phyloP scores from a whole-genome alignment of 1,140 invertebrate species.

The Chelonus insularis region DNA sequence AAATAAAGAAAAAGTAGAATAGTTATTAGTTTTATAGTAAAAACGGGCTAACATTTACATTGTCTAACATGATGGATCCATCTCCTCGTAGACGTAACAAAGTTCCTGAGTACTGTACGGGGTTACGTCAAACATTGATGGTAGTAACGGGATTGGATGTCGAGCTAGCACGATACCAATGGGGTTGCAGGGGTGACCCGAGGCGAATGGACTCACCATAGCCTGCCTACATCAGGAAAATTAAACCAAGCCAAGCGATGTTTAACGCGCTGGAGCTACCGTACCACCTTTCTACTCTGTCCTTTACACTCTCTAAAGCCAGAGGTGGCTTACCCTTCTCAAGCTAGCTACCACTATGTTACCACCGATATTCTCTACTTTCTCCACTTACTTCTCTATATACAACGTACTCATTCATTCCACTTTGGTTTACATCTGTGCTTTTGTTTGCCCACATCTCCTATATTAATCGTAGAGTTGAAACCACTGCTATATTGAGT shows the following conservation, averaged over 20 bases:
- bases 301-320: slow-evolving; percentile 33
- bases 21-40: too few species aligned
- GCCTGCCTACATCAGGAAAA: slow-evolving; percentile 60
- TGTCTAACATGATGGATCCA: slow-evolving; percentile 60
- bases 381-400: slow-evolving; percentile 34
- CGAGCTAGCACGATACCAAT: slow-evolving; percentile 34
- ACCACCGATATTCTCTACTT: slow-evolving; percentile 19
- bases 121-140: slow-evolving; percentile 52
- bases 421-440: slow-evolving; percentile 46
- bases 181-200: slow-evolving; percentile 45
- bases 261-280: slow-evolving; percentile 59
- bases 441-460: slow-evolving; percentile 60
- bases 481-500: too few species aligned
- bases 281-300: slow-evolving; percentile 43
- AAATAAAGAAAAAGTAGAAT: too few species aligned
- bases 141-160: slow-evolving; percentile 8
- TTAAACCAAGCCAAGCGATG: slow-evolving; percentile 61
- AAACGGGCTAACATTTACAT: slow-evolving; percentile 59
- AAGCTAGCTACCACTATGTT: slow-evolving; percentile 13
- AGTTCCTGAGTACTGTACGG: neutral
- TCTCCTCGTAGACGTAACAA: slow-evolving; percentile 42
- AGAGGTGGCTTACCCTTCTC: neutral
- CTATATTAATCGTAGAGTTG: slow-evolving; percentile 55
- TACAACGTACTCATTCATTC: slow-evolving; percentile 48
- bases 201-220: slow-evolving; percentile 46